phyloP scores from a whole-genome alignment of 2,888 invertebrate genomes.

The Eupithecia pulchellata region DNA sequence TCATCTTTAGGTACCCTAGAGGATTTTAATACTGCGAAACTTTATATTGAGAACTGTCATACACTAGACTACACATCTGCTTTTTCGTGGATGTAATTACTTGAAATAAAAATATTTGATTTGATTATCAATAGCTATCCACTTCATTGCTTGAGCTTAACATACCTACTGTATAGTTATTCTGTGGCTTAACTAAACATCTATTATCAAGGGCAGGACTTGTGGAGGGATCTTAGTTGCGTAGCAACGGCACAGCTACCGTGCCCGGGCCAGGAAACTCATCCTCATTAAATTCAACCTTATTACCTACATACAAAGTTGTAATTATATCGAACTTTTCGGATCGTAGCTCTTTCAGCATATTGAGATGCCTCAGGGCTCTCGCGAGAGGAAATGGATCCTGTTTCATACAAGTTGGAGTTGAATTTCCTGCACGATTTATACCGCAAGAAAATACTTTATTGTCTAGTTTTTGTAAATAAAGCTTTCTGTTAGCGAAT shows the following conservation, averaged over 20 bases:
- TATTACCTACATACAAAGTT: slow-evolving; percentile 16
- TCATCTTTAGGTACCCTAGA: too few species aligned
- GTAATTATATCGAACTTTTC: slow-evolving; percentile 14
- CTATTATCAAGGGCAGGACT: slow-evolving; percentile 49
- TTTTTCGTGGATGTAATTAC: neutral
- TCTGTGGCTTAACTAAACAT: slow-evolving; percentile 33
- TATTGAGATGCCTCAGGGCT: neutral
- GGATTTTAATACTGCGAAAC: too few species aligned
- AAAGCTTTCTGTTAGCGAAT: neutral
- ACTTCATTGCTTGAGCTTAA: slow-evolving; percentile 26
- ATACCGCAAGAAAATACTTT: slow-evolving; percentile 18
- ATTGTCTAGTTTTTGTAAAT: slow-evolving; percentile 7
- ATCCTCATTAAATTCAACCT: slow-evolving; percentile 15
- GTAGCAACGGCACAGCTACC: slow-evolving; percentile 41
- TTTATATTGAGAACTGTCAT: too few species aligned
- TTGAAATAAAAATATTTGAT: neutral
- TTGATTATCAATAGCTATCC: neutral
- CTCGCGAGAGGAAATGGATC: slow-evolving; percentile 12
- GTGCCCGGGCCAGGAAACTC: slow-evolving; percentile 35
- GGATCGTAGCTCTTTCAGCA: neutral
- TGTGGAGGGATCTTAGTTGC: slow-evolving; percentile 38
- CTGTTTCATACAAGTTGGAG: slow-evolving; percentile 7
- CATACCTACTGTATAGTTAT: too few species aligned
- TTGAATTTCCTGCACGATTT: slow-evolving; percentile 6
- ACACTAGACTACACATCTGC: too few species aligned